A percentile compares a stretch with the other conserved stretches of the same genome.
Conservation (phyloP, 2,888 invertebrate genomes). For the Autographa gamma region DNA sequence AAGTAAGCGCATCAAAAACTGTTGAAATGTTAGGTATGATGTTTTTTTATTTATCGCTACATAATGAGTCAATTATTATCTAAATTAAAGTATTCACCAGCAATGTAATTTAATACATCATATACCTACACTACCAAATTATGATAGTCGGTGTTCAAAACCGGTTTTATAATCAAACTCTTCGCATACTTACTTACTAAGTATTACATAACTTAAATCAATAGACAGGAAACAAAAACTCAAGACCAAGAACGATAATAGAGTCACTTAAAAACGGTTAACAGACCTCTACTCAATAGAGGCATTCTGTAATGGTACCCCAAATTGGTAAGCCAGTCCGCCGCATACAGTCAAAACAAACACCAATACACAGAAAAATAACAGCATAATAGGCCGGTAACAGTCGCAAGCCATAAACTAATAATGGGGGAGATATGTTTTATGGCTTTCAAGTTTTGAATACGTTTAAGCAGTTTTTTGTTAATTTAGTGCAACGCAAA, state of each 20-base stretch:
- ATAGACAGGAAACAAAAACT: constrained; percentile 25
- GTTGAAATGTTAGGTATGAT: neutral
- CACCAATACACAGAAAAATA: constrained; percentile 84
- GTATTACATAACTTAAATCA: constrained; percentile 25
- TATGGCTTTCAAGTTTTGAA: constrained; percentile 87
- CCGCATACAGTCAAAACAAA: constrained; percentile 87
- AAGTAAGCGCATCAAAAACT: neutral
- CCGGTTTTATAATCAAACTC: neutral
- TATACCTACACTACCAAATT: neutral
- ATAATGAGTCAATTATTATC: neutral
- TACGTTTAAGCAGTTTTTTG: constrained; percentile 81
- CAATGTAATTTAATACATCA: neutral
- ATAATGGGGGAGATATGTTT: constrained; percentile 89
- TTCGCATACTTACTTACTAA: neutral
- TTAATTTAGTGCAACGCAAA: constrained; percentile 82
- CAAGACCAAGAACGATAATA: constrained; percentile 63
- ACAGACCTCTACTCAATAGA: constrained; percentile 69
- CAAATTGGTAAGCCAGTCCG: constrained; percentile 80
- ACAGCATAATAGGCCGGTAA: constrained; percentile 85
- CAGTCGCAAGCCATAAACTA: constrained; percentile 87
- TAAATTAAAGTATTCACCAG: neutral
- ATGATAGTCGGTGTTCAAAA: neutral
- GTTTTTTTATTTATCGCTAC: neutral
- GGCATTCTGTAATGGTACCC: constrained; percentile 76
- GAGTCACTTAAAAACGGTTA: constrained; percentile 57